Evolutionary conservation across 2,888 invertebrate species (phyloP), one percentile per base, ranked within the genome.

Genomic region (Leptinotarsa peninsularis): DNA sequence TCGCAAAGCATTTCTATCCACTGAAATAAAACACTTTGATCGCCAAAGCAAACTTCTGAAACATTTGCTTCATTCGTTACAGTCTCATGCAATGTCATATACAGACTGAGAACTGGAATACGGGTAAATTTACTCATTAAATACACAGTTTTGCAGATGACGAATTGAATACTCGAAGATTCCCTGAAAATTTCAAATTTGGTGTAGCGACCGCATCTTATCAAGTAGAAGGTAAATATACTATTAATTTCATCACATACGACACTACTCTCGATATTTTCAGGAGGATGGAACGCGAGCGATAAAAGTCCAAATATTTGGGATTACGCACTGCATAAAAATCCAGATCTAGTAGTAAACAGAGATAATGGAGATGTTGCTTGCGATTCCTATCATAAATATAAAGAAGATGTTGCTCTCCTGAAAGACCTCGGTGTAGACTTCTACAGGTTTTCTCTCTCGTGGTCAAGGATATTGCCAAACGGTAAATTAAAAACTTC

Each of bases 381-480:
- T 0, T 92, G 93, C 54, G 92, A 94, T 84, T 93, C 93, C 21
- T 94, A 94, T 84, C 91, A 93, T 83, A 90, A 91, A 75, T 93
- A 92, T 84, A 89, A 91, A 82, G 91, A 91, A 68, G 93, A 93
- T 83, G 91, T 91, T 0, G 89, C 91, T 86, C 90, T 93, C 90
- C 88, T 93, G 4, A 90, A 89, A 73, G 90, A 92, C 76, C 86
- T 93, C 2, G 92, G 92, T 27, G 93, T 92, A 0, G 88, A 92
- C 80, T 90, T 92, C 75, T 94, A 94, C 85, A 90, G 94, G 54
- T 94, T 94, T 86, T 94, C 94, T 0, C 89, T 94, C 81, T 92
- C 94, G 0, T 96, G 96, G 96, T 88, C 94, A 0, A 89, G 96
- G 69, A 90, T 96, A 66, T 87, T 95, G 79, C 94, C 95, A 0